These are phyloP conservation scores for Dryomyza anilis DNA, from an alignment of 2,888 invertebrate species.

Conservation along the genomic window DNA sequence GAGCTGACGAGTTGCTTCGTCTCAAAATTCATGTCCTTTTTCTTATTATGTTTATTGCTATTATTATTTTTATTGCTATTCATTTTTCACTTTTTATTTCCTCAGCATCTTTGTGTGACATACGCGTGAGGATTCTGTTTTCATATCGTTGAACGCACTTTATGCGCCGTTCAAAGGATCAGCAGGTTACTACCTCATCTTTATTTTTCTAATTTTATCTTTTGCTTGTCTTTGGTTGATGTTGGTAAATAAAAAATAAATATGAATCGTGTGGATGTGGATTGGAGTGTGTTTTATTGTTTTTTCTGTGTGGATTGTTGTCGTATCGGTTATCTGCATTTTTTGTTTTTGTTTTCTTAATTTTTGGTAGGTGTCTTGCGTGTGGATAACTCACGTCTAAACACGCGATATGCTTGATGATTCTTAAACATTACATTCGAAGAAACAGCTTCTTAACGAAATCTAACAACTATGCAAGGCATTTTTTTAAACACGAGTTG, in stretches of 20 bases:
- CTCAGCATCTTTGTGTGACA: not conserved
- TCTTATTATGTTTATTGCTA: no score
- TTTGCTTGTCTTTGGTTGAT: not conserved
- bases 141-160: not conserved
- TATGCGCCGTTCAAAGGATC: conserved; percentile 11
- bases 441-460: no score
- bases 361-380: not conserved
- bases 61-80: not conserved
- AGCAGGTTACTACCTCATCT: not conserved
- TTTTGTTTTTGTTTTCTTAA: not conserved
- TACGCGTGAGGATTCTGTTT: not conserved
- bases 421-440: no score
- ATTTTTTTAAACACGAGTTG: no score
- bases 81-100: not conserved
- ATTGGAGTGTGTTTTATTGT: not conserved
- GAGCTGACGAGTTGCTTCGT: not conserved
- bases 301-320: not conserved
- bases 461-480: no score
- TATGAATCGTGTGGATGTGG: no score
- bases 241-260: no score
- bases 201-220: not conserved
- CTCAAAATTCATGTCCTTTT: not conserved
- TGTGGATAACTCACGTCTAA: not conserved
- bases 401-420: not conserved
- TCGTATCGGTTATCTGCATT: not conserved